Conservation (phyloP, 1,140 invertebrate genomes). For the Oncopodura yosiiana region DNA sequence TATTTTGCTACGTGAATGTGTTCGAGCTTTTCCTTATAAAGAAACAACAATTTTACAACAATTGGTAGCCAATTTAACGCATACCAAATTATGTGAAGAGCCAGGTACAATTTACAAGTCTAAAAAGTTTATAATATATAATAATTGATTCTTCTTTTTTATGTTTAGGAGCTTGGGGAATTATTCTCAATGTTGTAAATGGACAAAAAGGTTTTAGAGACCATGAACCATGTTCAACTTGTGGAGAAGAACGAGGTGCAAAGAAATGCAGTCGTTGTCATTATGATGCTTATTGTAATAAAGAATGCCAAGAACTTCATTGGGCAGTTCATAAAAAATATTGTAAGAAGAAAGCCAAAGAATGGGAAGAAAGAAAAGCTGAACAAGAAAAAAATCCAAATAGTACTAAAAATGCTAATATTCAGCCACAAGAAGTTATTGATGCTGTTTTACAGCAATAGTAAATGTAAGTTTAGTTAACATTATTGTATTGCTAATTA, state of each 20-base stretch:
- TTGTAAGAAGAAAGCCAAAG: constrained; percentile 41
- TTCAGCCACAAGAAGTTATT: no score
- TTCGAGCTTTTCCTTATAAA: constrained; percentile 76
- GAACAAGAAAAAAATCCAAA: neutral
- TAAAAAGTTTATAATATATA: neutral
- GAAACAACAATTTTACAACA: constrained; percentile 77
- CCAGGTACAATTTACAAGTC: constrained; percentile 36
- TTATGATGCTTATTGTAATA: constrained; percentile 83
- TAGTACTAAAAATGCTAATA: neutral
- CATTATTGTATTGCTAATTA: no score
- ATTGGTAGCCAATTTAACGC: constrained; percentile 59
- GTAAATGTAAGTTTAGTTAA: no score
- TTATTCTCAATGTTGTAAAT: constrained; percentile 78
- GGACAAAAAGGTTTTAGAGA: constrained; percentile 68
- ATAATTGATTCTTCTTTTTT: neutral
- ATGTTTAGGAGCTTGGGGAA: constrained; percentile 47
- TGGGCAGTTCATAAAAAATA: constrained; percentile 93
- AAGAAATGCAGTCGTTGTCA: constrained; percentile 96
- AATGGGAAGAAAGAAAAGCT: constrained; percentile 7
- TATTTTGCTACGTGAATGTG: constrained; percentile 64
- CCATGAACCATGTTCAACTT: constrained; percentile 68
- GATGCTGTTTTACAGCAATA: no score
- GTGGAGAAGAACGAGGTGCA: constrained; percentile 72
- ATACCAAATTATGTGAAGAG: constrained; percentile 55
- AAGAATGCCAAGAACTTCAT: constrained; percentile 86